Conservation (phyloP, 2,113 vertebrate species). For the Holacanthus passer region DNA sequence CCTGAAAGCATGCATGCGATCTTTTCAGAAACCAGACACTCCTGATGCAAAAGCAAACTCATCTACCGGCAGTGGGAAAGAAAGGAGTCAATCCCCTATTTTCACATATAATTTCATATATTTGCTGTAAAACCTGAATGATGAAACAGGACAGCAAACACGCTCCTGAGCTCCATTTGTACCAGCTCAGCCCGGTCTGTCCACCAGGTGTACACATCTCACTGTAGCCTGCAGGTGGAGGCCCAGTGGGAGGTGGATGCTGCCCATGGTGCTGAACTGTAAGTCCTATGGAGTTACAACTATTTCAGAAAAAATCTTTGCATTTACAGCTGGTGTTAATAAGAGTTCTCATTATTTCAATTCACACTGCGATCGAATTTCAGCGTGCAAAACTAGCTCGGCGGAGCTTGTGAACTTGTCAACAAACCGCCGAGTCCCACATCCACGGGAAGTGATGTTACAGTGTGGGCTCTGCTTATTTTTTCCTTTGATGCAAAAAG, state of each 20-base stretch:
- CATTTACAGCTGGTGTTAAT: background rate
- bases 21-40: too few relatives aligned
- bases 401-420: background rate
- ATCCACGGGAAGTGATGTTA: background rate
- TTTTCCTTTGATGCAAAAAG: background rate
- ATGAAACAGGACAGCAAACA: background rate
- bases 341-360: background rate
- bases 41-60: too few relatives aligned
- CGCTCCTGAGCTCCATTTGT: background rate
- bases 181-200: background rate
- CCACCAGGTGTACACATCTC: background rate
- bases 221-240: constrained; percentile 4
- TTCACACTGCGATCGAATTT: background rate
- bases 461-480: too few relatives aligned
- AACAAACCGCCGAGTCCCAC: background rate
- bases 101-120: background rate
- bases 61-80: too few relatives aligned
- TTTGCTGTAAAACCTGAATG: background rate
- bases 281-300: background rate
- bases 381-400: constrained; percentile 1
- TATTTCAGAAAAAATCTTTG: background rate
- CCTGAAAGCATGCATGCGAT: background rate
- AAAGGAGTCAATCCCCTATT: too few relatives aligned
- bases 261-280: constrained; percentile 50
- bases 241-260: background rate